Evolutionary conservation across 1,140 invertebrate genomes (phyloP), one percentile per base, ranked within the genome.

Genomic region (Diploscapter pachys): DNA sequence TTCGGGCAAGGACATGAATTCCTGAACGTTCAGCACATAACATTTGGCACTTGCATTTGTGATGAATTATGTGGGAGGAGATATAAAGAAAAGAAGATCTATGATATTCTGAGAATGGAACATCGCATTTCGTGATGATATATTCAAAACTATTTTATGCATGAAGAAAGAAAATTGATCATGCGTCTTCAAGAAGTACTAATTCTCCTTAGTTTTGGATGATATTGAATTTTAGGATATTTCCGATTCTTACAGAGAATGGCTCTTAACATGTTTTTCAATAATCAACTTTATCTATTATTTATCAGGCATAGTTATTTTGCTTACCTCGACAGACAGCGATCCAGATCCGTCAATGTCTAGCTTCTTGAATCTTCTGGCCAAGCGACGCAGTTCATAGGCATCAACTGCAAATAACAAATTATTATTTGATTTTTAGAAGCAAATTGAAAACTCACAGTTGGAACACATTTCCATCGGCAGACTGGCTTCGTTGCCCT

Each of bases 381-480:
- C 86, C 54, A 86, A 70, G 62, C 85, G 77, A n/a, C 83, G 83
- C 9, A 86, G 73, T 72, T 86, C 85, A 62, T 86, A 87, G 4
- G 86, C 81, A 77, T 86, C 85, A 72, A 86, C 75, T 76, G 63
- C 52, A 70, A 76, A 61, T 9, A 54, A 63, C n/a, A 65, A 62
- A 67, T 52, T 49, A 51, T 5, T 51, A 13, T 53, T 52, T 49
- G 8, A 67, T 53, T 5, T 5, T 11, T 54, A 5, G 63, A 64
- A 64, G 8, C 53, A n/a, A 70, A 56, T 51, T 31, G 31, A 70
- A 71, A 71, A 76, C 75, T 76, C 13, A 76, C 75, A 98, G 86
- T 95, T 97, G 85, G 93, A 95, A 90, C 94, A 96, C 85, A 97
- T 92, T 90, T 98, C 95, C 93, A 97, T 94, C 72, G 94, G 94